A percentile compares a stretch with the other conserved stretches of the same genome.
Conservation (phyloP, 2,113 vertebrate species). For the Bubo scandiacus region DNA sequence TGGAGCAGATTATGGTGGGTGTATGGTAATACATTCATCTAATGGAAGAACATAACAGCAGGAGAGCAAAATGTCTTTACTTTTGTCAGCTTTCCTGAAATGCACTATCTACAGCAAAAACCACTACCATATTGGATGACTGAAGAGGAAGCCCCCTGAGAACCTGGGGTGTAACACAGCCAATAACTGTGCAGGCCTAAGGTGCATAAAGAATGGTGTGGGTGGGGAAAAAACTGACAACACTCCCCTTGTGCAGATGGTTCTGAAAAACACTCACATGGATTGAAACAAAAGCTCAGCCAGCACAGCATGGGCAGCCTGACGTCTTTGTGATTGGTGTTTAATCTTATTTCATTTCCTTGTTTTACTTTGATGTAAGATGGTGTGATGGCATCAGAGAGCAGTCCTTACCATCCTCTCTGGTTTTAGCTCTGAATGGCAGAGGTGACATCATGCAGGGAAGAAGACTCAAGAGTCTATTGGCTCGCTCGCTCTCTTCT, state of each 20-base stretch:
- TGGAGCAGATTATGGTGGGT: not conserved
- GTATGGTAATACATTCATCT: not conserved
- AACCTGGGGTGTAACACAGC: not conserved
- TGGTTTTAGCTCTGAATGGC: not conserved
- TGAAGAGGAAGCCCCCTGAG: not conserved
- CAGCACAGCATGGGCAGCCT: not conserved
- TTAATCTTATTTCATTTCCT: not conserved
- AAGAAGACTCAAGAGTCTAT: not conserved
- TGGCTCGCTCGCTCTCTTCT: not conserved
- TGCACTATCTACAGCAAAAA: not conserved
- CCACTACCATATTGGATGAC: not conserved
- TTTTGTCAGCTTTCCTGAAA: not conserved
- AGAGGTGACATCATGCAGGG: not conserved
- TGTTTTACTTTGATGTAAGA: not conserved
- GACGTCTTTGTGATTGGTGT: not conserved
- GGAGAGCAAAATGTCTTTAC: not conserved
- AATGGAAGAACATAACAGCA: not conserved
- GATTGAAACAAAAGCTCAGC: not conserved
- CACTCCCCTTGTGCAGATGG: not conserved
- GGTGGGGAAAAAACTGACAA: not conserved
- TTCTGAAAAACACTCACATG: not conserved
- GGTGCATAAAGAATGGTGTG: not conserved
- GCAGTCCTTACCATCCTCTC: not conserved
- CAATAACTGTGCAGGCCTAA: not conserved
- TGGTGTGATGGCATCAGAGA: not conserved